Base-by-base conservation (phyloP, 2,888 invertebrate species). In the Mythimna loreyi region DNA sequence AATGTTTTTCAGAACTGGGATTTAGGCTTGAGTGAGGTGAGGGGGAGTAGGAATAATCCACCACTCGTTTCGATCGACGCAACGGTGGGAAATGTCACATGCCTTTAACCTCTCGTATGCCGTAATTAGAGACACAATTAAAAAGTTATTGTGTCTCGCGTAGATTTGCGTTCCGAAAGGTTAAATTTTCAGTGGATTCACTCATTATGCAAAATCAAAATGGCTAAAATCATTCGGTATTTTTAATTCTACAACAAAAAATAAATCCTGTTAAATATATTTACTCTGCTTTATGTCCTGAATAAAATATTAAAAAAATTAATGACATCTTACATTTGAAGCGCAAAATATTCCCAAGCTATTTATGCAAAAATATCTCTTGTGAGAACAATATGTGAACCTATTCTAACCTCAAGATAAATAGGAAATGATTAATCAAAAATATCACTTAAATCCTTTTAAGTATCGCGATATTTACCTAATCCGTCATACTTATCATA, bases 391-490 rank as follows among this genome's bases (percentile, higher is more conserved):
- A 89, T 87, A 85, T 85, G 70, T 86, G 81, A 85, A 84, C 67
- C 78, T 68, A 76, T 82, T 82, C 74, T 65, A 43, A 84, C 80
- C 82, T 87, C 82, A 87, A 86, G 80, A 90, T 78, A 85, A 85
- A 91, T 90, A 82, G 84, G 66, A 85, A 87, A 92, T 92, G 89
- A 93, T 93, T 92, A 92, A 92, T 93, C 92, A 92, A 85, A 86
- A 78, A 78, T 83, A 86, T 84, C 73, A 63, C 70, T 78, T 83
- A 74, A 83, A 83, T 84, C 75, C 78, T 67, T 81, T 30, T 67
- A 66, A 78, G 60, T 75, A 84, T 83, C 63, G 72, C 68, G 78
- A 86, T 84, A 92, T 93, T 92, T 92, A 89, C 89, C 88, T 92
- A 93, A 93, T 93, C 92, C 87, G 86, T 92, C 92, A 91, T 76